Base-by-base conservation (phyloP, 2,113 vertebrate species). In the Riparia riparia region DNA sequence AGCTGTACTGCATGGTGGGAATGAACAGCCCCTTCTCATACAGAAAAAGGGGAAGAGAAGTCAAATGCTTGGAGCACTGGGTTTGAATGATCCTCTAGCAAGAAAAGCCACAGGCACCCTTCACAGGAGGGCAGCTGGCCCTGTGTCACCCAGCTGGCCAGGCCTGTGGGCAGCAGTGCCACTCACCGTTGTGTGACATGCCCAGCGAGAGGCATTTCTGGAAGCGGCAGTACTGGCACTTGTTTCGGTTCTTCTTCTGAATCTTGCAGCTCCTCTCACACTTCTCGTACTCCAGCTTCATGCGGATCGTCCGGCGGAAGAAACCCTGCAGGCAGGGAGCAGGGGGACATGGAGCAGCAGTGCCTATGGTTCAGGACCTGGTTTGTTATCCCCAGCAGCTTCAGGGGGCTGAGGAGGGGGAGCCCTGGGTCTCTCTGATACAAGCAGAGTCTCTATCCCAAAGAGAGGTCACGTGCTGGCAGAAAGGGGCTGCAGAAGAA, bases 161-260 rank as follows among this genome's bases (percentile, higher is more conserved):
- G n/a, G 37, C 17, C 42, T 14, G 44, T 1, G 45, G 63, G 6
- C 54, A 53, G 54, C 12, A 26, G 72, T 29, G 71, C 16, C 77
- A 17, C 99, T 99, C 97, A 99, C 99, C 99, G 0, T 99, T 99
- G 49, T 99, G 99, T 1, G 99, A 99, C 99, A 99, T 99, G 97
- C 99, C 99, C 94, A 99, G 97, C 0, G 98, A 98, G 96, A 99
- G 98, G 97, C 99, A 99, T 97, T 99, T 99, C 98, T 99, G 99
- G 98, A 99, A 99, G 93, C 99, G 99, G 97, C 99, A 99, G 97
- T 99, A 99, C 98, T 99, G 99, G 97, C 99, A 99, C 97, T 99
- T 99, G 96, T 99, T 99, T 47, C 99, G 97, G 97, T 99, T 99
- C 98, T 99, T 99, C 97, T 99, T 99, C 97, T 99, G 99, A 82